These are phyloP conservation scores for Papilio machaon DNA, from an alignment of 1,140 invertebrate species.

Conservation along the genomic window DNA sequence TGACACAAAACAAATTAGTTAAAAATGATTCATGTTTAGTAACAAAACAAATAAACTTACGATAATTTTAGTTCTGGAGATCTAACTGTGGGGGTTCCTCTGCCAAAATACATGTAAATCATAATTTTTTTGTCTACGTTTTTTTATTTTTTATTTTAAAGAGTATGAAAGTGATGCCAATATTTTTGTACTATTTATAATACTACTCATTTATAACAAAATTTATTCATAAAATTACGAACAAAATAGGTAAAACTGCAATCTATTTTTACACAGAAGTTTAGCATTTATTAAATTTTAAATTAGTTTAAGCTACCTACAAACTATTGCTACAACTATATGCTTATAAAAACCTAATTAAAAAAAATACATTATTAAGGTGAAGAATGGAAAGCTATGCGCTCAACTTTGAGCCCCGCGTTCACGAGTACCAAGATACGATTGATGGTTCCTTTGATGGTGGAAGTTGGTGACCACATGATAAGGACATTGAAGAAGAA, in stretches of 20 bases:
- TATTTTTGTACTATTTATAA: too few species aligned
- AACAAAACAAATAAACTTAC: too few species aligned
- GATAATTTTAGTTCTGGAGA: too few species aligned
- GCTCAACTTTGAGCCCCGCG: constrained; percentile 78
- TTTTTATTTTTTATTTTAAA: background rate
- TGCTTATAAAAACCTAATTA: background rate
- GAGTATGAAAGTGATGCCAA: background rate
- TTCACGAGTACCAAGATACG: constrained; percentile 82
- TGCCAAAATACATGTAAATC: background rate
- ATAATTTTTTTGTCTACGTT: too few species aligned
- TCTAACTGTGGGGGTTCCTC: too few species aligned
- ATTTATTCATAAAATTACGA: too few species aligned
- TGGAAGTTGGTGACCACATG: constrained; percentile 49
- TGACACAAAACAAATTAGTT: background rate
- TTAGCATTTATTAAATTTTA: too few species aligned
- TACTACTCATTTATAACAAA: too few species aligned
- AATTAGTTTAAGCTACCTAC: too few species aligned
- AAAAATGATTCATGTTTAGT: background rate
- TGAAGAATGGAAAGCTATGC: constrained; percentile 79
- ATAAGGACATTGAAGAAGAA: background rate
- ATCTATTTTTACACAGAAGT: too few species aligned
- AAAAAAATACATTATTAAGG: constrained; percentile 45
- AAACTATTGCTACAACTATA: background rate
- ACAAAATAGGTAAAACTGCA: too few species aligned
- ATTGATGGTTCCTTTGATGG: constrained; percentile 51